Base-by-base conservation (phyloP, 2,888 invertebrate genomes). In the Pseudanteris insignis region DNA sequence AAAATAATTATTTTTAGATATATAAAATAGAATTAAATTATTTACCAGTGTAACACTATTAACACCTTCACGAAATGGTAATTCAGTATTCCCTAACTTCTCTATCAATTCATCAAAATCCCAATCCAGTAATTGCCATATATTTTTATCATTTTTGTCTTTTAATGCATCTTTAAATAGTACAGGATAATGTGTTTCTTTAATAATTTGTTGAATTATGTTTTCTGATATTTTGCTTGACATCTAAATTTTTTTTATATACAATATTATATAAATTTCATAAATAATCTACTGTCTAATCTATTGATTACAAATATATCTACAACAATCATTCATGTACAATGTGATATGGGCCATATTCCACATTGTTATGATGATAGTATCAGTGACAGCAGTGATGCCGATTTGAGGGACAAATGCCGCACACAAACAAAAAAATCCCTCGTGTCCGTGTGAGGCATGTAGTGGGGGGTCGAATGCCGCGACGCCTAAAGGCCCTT, bases 51-150 rank as follows among this genome's bases (percentile, higher is more conserved):
- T 81, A 61, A 64, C 68, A 34, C 65, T 58, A 67, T 81, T 80
- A 66, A 70, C 65, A 40, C 85, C 84, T 60, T 76, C 70, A 63
- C 88, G 82, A 78, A 88, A 88, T 26, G 84, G 83, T 70, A 88
- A 78, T 69, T 81, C 74, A 66, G 81, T 82, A 50, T 84, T 77
- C 30, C 83, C 83, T 66, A 89, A 84, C 60, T 84, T 77, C 46
- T 82, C 71, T 38, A 81, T 79, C 86, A 90, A 88, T 63, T 88
- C 84, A 30, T 85, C 79, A 15, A 86, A 70, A 69, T 77, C 78
- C 88, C 88, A 89, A 21, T 84, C 75, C 55, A 86, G 74, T 50
- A 87, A 70, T 29, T 84, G 75, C 87, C 88, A 89, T 59, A 81
- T 77, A 53, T 81, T 81, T 61, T 64, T 63, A 21, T 59, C 63